phyloP scores from a whole-genome alignment of 2,888 invertebrate genomes.

The Epiblema foenella region DNA sequence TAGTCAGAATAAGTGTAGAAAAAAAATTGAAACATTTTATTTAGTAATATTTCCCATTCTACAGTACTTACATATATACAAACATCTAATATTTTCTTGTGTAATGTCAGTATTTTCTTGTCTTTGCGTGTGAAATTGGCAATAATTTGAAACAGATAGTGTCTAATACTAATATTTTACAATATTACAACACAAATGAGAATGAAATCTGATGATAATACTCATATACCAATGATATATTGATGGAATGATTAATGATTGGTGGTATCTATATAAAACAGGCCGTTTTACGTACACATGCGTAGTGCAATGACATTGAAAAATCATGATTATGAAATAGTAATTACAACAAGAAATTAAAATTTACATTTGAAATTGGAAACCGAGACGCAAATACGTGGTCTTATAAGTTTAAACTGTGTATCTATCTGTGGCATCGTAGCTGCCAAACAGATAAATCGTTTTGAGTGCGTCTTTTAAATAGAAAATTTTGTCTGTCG shows the following conservation, averaged over 20 bases:
- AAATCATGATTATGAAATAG: no score
- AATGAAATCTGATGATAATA: not conserved
- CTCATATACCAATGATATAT: not conserved
- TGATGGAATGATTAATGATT: not conserved
- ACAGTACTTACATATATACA: not conserved
- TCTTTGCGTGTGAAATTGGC: not conserved
- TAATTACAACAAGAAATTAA: no score
- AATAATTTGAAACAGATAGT: not conserved
- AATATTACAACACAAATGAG: not conserved
- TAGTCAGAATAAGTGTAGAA: no score
- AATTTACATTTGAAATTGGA: no score
- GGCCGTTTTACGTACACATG: constrained; percentile 27
- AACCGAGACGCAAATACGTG: no score
- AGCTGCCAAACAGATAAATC: not conserved
- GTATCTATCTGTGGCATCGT: not conserved
- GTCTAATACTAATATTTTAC: not conserved
- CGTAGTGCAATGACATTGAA: constrained; percentile 26
- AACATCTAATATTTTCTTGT: not conserved
- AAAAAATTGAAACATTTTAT: not conserved
- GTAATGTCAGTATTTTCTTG: not conserved
- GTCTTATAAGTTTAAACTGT: no score
- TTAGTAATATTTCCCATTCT: not conserved
- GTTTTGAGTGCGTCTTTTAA: no score
- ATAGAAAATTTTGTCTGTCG: not conserved
- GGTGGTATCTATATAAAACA: constrained; percentile 3